Base-by-base conservation (phyloP, 2,797 vertebrate genomes). In the Helarctos malayanus region DNA sequence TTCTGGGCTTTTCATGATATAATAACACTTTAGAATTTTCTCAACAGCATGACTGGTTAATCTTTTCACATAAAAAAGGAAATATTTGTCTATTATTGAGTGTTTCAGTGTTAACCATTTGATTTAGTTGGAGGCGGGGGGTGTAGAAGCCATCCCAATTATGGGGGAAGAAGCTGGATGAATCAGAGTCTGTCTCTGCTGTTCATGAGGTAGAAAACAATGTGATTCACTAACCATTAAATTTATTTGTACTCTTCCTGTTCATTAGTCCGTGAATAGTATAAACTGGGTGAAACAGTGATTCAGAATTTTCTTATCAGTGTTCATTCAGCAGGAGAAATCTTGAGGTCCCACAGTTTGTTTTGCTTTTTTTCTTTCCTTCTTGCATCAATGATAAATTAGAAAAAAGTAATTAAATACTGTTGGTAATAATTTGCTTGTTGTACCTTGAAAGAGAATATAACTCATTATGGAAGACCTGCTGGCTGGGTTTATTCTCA, bases 251-350 rank as follows among this genome's bases (percentile, higher is more conserved):
- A 94, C 90, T 96, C 94, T 97, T 97, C 75, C 68, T 97, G 94
- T 93, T 98, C 92, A 96, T 97, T 95, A 98, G 86, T 71, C 88
- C 94, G 6, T 95, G 12, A 96, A 95, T 96, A 95, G 94, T 68
- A 95, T 96, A 97, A 98, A 94, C 79, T 81, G 69, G 82, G 19
- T 96, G 76, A 97, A 97, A 96, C 89, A 98, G 89, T 94, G 78
- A 97, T 97, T 96, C 91, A 97, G 73, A 97, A 94, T 94, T 65
- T 89, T 54, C 97, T 5, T 97, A 95, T 98, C 91, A 19, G 6
- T 71, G 89, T 78, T 97, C 54, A 89, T 97, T 98, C 96, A 95
- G 54, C 80, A 95, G 92, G 92, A 97, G 73, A 98, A 97, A 25
- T 95, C 61, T 97, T 97, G 47, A 59, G 12, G 0, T 61, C 16